Evolutionary conservation across 2,113 vertebrate species (phyloP), one percentile per base, ranked within the genome.

Genomic region (Leucosticte australis): DNA sequence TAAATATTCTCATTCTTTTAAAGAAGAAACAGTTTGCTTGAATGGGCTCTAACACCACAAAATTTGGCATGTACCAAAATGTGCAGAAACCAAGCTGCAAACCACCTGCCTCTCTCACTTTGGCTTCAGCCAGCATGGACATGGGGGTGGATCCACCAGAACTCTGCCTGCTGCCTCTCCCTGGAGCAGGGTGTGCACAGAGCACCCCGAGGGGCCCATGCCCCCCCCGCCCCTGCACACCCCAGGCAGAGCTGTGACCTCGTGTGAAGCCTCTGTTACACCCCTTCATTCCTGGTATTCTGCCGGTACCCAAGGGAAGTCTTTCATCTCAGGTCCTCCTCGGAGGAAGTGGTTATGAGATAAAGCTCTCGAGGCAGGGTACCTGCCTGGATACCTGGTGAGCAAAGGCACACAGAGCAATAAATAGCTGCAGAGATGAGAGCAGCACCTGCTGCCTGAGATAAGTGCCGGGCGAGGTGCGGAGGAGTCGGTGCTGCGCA

Each of bases 401-500:
- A 91, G 46, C 81, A 69, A 21, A 91, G 75, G 57, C 39, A 89
- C 75, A 15, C 0, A 30, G 68, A 60, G 91, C 84, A 55, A 75
- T 22, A 88, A 89, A 78, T 28, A 89, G 53, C 68, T 9, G 14
- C 53, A 44, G 87, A 44, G 94, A 10, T 8, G 52, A 2, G 69
- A 79, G 2, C 6, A 1, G 79, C 56, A 14, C 57, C 44, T 39
- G 57, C 81, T 50, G n/a, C 0, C 27, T 2, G 18, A 85, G 84
- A 60, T 21, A 35, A 82, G 44, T 0, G 27, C 21, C 18, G 7
- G 59, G n/a, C 1, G 0, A 37, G 65, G 49, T 1, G 57, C 18
- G 5, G 30, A 24, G 21, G 70, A 22, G 60, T 11, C 27, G 0
- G 53, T 0, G 28, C 8, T 1, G 7, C 0, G 7, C 8, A 0